These are phyloP conservation scores for Acrocera orbiculus DNA, from an alignment of 2,888 invertebrate genomes.

Conservation along the genomic window DNA sequence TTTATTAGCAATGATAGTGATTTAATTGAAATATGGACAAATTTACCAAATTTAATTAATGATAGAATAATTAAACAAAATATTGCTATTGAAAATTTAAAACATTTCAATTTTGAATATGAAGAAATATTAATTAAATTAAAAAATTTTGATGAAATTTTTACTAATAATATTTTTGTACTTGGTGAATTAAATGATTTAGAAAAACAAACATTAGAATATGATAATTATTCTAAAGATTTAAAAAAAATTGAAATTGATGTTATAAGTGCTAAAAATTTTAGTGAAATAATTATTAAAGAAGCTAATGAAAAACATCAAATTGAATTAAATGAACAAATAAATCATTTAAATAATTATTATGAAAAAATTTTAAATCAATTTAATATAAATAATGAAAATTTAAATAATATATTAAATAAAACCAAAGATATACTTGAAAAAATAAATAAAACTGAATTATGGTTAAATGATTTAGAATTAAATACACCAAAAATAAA, in stretches of 20 bases:
- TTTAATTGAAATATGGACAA: conserved; percentile 23
- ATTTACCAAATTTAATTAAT: conserved; percentile 23
- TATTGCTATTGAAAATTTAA: conserved; percentile 29
- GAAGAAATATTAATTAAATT: conserved; percentile 18
- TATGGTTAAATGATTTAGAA: conserved; percentile 47
- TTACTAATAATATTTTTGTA: conserved; percentile 13
- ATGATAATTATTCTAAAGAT: conserved; percentile 20
- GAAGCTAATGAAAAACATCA: conserved; percentile 23
- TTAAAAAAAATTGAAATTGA: conserved; percentile 30
- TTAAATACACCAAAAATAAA: conserved; percentile 41
- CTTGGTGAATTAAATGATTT: conserved; percentile 16
- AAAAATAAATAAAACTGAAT: conserved; percentile 27
- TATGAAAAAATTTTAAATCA: conserved; percentile 23
- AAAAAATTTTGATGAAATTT: conserved; percentile 11
- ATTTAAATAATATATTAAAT: conserved; percentile 20
- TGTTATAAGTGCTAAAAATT: conserved; percentile 30
- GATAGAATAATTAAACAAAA: conserved; percentile 29
- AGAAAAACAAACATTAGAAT: conserved; percentile 10
- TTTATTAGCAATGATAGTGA: conserved; percentile 17
- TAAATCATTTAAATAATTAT: conserved; percentile 22
- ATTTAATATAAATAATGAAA: conserved; percentile 20
- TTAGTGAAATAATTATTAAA: conserved; percentile 28
- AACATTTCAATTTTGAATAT: conserved; percentile 28
- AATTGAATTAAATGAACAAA: conserved; percentile 19
- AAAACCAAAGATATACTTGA: conserved; percentile 24